A percentile compares a stretch with the other conserved stretches of the same genome.
Evolutionary conservation across 2,797 vertebrate species (phyloP).

Genomic region (Corythornis leucogaster): DNA sequence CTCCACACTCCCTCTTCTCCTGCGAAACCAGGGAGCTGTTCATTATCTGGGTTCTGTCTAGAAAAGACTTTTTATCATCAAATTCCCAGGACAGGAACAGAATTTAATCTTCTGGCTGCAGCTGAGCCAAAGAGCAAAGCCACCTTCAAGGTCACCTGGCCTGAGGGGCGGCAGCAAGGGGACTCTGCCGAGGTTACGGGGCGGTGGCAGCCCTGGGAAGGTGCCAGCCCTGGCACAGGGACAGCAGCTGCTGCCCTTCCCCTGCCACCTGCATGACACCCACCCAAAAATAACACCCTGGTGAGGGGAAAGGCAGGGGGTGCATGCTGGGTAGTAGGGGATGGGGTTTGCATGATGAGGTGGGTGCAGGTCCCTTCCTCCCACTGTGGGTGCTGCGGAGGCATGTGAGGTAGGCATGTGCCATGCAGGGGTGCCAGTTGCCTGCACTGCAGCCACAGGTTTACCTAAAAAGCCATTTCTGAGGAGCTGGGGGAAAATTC

Average conservation of each 20-base stretch:
- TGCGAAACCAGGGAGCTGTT: slow-evolving; percentile 61
- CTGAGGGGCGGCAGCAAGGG: background rate
- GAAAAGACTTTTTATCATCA: slow-evolving; percentile 69
- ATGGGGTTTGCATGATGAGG: accelerated
- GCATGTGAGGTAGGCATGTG: background rate
- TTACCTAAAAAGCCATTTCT: background rate
- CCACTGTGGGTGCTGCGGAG: background rate
- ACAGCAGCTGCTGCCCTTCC: accelerated
- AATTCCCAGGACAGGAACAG: slow-evolving; percentile 64
- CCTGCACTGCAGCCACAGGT: accelerated
- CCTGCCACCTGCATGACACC: accelerated
- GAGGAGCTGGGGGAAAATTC: background rate
- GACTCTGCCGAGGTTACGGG: accelerated
- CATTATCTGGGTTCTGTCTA: slow-evolving; percentile 63
- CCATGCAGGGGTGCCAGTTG: too few relatives aligned
- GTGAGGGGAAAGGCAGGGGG: accelerated
- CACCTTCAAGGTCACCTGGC: slow-evolving; percentile 51
- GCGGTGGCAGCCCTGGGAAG: accelerated
- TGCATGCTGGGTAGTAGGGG: background rate
- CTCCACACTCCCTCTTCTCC: slow-evolving; percentile 41
- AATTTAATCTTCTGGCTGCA: slow-evolving; percentile 63
- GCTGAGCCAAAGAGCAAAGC: slow-evolving; percentile 57
- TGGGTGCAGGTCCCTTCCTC: background rate
- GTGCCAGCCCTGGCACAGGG: background rate
- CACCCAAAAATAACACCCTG: accelerated